A percentile compares a stretch with the other conserved stretches of the same genome.
Conservation (phyloP, 2,113 vertebrate genomes). For the Podilymbus podiceps region DNA sequence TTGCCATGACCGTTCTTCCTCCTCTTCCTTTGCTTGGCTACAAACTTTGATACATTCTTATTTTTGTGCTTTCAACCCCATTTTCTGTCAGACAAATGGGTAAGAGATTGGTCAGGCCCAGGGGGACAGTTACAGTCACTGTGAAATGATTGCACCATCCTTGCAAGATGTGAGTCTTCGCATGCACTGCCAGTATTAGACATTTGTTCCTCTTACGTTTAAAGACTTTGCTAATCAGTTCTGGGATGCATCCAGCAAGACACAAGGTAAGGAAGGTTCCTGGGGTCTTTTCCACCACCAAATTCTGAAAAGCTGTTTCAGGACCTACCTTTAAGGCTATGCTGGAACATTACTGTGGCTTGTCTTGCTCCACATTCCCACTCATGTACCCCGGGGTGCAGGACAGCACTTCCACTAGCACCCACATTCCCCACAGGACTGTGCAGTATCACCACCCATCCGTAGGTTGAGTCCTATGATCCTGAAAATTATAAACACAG, state of each 20-base stretch:
- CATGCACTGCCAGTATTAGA: neutral
- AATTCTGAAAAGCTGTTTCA: neutral
- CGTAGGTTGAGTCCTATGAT: neutral
- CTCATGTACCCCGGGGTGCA: accelerated
- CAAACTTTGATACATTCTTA: neutral
- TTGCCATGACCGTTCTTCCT: neutral
- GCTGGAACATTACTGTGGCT: neutral
- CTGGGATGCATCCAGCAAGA: neutral
- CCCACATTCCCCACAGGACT: accelerated
- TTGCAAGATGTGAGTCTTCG: neutral
- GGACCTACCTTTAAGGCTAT: neutral
- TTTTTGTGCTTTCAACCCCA: neutral
- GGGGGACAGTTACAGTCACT: neutral
- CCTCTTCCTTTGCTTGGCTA: neutral
- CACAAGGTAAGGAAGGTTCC: neutral
- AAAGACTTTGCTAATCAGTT: neutral
- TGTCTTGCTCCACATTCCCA: neutral
- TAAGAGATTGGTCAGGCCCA: neutral
- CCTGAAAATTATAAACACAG: neutral
- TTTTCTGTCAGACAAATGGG: neutral
- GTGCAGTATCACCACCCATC: neutral
- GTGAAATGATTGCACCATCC: neutral
- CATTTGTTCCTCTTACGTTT: neutral
- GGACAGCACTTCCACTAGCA: neutral
- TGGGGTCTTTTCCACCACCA: neutral